Evolutionary conservation across 2,888 invertebrate genomes (phyloP), one percentile per base, ranked within the genome.

Genomic region (Aelia acuminata): DNA sequence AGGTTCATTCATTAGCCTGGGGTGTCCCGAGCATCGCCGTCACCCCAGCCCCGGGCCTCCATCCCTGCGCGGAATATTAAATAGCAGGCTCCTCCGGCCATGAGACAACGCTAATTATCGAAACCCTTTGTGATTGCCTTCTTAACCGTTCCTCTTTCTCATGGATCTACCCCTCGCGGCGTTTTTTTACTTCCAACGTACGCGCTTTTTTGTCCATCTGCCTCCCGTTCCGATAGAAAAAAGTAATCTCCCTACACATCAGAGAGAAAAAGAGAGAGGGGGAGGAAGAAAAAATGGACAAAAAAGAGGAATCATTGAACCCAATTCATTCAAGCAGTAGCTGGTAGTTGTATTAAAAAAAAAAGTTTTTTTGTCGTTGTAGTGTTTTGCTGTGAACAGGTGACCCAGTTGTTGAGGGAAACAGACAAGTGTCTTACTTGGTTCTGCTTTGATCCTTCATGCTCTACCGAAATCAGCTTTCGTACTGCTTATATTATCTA

Each of bases 91-190:
- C 80, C n/a, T n/a, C 80, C n/a, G 31, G 63, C 43, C 80, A 80
- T 80, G 80, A 80, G 80, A 80, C 80, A 80, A 80, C 80, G 80
- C 80, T 80, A 80, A 80, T 80, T 80, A 80, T 80, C 80, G 80
- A 43, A 80, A 43, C 80, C 80, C 43, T 80, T 80, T 80, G 80
- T 80, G 80, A 80, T 80, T 43, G 80, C 43, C 80, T 80, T n/a
- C 43, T 22, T n/a, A 22, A 80, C 80, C 80, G 80, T 80, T 80
- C 80, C n/a, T 80, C 43, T 43, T 47, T 39, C 80, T 80, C 43
- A 80, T 80, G 80, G 43, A 11, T 4, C 22, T 8, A 39, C 80
- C 43, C 43, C 80, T 80, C 80, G 7, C 20, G 10, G 8, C 7
- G 39, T 20, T 75, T 75, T 75, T 75, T 75, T 39, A 75, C 18